Evolutionary conservation across 2,113 vertebrate genomes (phyloP), one percentile per base, ranked within the genome.

Genomic region (Dinomys branickii): DNA sequence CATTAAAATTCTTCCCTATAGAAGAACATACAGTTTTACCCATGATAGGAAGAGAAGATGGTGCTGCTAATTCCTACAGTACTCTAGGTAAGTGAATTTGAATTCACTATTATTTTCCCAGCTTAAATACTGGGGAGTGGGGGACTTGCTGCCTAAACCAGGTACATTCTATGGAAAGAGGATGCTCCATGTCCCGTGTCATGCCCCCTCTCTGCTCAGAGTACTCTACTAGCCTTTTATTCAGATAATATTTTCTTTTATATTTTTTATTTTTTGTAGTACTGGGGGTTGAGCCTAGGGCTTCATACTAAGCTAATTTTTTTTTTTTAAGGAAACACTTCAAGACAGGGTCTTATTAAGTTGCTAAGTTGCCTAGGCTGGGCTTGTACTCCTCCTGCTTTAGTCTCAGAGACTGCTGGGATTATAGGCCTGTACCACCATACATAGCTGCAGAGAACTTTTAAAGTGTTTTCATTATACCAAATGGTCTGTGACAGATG

Each of bases 161-260:
- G 22, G 28, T 1, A 14, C 14, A 28, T n/a, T 22, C 30, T 77
- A 3, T 35, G 58, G 41, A 61, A n/a, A 10, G 5, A 1, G 20
- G 26, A 4, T 24, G 4, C 30, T 28, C 1, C 1, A 0, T 61
- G 28, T 75, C 19, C 22, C 0, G 11, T 3, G 0, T 35, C 3
- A 20, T 13, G 12, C 30, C 3, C 30, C 5, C 24, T 58, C 3
- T 83, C n/a, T 86, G 41, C 41, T 84, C 65, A 56, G 93, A 58
- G 78, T n/a, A 7, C 11, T 35, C 5, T 13, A 44, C 61, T 28
- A 67, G 63, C 9, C 14, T 94, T 81, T 94, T 50, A 52, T 56
- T 54, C 35, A 61, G 81, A 56, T 35, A 90, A 52, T 88, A 26
- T 61, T 24, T 73, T 44, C 22, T 44, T 44, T 75, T 41, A 11